phyloP scores from a whole-genome alignment of 2,888 invertebrate species.

The Nasonia oneida region DNA sequence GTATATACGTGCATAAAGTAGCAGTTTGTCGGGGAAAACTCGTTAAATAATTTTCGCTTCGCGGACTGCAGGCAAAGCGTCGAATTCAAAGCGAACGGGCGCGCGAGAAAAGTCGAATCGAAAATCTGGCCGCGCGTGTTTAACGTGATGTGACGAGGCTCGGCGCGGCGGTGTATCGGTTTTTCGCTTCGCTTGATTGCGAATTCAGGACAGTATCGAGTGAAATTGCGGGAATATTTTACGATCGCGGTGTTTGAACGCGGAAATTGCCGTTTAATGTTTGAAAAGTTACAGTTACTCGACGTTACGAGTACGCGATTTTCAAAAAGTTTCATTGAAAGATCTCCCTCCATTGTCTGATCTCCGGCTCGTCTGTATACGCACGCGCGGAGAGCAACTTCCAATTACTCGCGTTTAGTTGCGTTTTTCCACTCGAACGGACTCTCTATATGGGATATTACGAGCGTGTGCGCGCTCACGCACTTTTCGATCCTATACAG shows the following conservation, averaged over 20 bases:
- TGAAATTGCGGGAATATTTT: background rate
- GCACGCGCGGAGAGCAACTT: slow-evolving; percentile 66
- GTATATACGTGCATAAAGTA: background rate
- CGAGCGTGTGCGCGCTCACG: slow-evolving; percentile 68
- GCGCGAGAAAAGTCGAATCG: too few species aligned
- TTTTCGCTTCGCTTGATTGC: background rate
- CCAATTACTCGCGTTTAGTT: slow-evolving; percentile 77
- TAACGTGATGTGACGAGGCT: slow-evolving; percentile 65
- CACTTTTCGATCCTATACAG: slow-evolving; percentile 69
- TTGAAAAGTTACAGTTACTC: background rate
- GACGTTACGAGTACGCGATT: background rate
- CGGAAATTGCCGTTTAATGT: background rate
- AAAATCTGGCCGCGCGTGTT: slow-evolving; percentile 61
- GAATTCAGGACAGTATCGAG: slow-evolving; percentile 62
- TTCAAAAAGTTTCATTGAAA: background rate
- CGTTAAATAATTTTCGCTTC: slow-evolving; percentile 40
- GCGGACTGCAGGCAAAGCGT: slow-evolving; percentile 42
- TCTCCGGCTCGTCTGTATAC: too few species aligned
- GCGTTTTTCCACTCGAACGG: slow-evolving; percentile 78
- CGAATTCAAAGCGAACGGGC: slow-evolving; percentile 43
- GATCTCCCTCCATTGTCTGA: slow-evolving; percentile 34
- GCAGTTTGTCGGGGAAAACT: slow-evolving; percentile 14
- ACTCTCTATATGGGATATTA: slow-evolving; percentile 74
- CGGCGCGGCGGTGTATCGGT: slow-evolving; percentile 21
- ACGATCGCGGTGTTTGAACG: background rate